Evolutionary conservation across 2,888 invertebrate genomes (phyloP).

Genomic region (Polia nebulosa): DNA sequence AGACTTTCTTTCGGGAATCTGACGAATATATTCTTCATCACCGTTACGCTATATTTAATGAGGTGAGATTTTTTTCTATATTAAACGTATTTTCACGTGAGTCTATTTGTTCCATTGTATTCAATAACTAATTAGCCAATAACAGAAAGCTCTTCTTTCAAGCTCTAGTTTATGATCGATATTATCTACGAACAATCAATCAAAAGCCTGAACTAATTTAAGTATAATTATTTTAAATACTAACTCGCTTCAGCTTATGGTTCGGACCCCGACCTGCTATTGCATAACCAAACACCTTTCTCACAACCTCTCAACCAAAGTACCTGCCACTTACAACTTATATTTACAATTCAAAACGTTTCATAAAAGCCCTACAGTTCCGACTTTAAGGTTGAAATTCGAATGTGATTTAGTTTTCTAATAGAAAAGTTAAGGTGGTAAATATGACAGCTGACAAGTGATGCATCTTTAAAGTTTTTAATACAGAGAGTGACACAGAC

Average conservation of each 20-base stretch:
- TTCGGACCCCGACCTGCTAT: slow-evolving; percentile 68
- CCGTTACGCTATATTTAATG: no score
- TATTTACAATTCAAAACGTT: slow-evolving; percentile 21
- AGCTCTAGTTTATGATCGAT: no score
- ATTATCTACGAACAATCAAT: no score
- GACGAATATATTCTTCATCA: no score
- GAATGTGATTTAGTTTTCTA: background rate
- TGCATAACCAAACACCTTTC: slow-evolving; percentile 80
- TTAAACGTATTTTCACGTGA: no score
- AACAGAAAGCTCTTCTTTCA: no score
- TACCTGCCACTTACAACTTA: slow-evolving; percentile 63
- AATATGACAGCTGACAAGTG: slow-evolving; percentile 61
- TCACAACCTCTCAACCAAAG: slow-evolving; percentile 80
- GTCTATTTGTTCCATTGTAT: no score
- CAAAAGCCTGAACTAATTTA: no score
- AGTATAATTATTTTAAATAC: no score
- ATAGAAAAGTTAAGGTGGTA: slow-evolving; percentile 25
- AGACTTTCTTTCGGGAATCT: background rate
- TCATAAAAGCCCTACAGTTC: background rate
- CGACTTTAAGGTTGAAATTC: slow-evolving; percentile 12
- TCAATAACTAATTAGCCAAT: no score
- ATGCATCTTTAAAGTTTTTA: slow-evolving; percentile 54
- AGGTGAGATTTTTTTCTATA: no score
- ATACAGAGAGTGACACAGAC: slow-evolving; percentile 41
- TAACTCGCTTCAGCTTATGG: slow-evolving; percentile 40